phyloP scores from a whole-genome alignment of 2,797 vertebrate species.

The Alca torda region DNA sequence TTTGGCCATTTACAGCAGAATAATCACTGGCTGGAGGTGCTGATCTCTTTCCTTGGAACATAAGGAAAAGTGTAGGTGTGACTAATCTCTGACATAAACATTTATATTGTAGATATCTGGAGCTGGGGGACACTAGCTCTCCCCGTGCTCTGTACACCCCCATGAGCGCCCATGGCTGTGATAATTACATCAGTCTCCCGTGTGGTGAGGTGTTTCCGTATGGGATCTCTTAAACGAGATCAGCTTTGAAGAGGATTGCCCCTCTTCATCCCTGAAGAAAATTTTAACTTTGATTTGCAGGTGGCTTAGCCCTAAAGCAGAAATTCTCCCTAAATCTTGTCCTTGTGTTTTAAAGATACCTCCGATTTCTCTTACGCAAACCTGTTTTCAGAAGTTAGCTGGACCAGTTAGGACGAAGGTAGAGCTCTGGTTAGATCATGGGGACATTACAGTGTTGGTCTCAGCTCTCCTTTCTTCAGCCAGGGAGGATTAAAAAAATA shows the following conservation, averaged over 20 bases:
- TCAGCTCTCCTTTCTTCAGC: neutral
- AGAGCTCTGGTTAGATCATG: neutral
- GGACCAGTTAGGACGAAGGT: neutral
- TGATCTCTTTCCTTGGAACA: neutral
- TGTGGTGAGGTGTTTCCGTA: neutral
- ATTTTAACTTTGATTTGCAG: neutral
- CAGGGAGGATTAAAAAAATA: neutral
- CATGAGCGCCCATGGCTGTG: neutral
- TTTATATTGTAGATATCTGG: neutral
- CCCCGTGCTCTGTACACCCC: neutral
- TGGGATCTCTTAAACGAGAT: neutral
- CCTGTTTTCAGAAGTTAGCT: neutral
- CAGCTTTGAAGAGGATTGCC: neutral
- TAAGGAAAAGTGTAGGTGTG: neutral
- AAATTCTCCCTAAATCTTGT: neutral
- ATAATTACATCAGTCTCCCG: neutral
- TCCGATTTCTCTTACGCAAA: neutral
- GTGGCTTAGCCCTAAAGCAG: neutral
- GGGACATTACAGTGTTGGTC: neutral
- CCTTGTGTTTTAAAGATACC: neutral
- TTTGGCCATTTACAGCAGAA: neutral
- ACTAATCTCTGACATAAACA: neutral
- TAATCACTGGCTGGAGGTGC: neutral
- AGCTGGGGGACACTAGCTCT: neutral
- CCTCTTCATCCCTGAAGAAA: neutral